phyloP scores from a whole-genome alignment of 2,113 vertebrate species.

The Misgurnus mizolepis region DNA sequence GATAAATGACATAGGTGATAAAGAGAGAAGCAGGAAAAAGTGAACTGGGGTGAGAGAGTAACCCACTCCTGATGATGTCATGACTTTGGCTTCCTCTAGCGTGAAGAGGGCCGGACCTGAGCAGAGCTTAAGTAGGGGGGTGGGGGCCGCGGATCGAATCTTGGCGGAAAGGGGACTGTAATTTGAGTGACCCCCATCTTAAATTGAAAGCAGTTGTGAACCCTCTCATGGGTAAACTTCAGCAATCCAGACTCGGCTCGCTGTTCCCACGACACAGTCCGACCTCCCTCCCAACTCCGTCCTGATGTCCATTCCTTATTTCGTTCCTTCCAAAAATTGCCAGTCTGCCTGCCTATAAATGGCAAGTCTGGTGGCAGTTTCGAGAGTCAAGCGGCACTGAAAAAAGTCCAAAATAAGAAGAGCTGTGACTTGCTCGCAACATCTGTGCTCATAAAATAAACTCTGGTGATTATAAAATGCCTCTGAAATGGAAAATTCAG shows the following conservation, averaged over 20 bases:
- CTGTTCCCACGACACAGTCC: conserved; percentile 65
- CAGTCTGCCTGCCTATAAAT: conserved; percentile 61
- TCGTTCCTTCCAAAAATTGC: conserved; percentile 45
- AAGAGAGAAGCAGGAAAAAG: conserved; percentile 7
- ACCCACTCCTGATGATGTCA: conserved; percentile 58
- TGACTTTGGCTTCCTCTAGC: conserved; percentile 55
- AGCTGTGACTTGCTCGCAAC: not conserved
- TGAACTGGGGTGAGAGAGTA: conserved; percentile 2
- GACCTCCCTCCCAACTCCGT: conserved; percentile 55
- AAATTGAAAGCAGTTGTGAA: conserved; percentile 69
- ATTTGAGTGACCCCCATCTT: conserved; percentile 62
- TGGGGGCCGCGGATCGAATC: conserved; percentile 36
- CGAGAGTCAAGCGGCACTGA: conserved; percentile 37
- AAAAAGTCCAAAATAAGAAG: conserved; percentile 52
- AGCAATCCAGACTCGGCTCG: conserved; percentile 55
- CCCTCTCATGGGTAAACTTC: conserved; percentile 55
- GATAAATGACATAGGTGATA: conserved; percentile 3
- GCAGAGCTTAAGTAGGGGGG: not conserved
- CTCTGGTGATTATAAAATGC: conserved; percentile 54
- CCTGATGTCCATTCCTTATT: conserved; percentile 39
- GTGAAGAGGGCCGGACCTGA: conserved; percentile 42
- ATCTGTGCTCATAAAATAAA: conserved; percentile 51
- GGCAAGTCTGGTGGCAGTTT: conserved; percentile 59
- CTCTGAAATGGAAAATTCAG: conserved; percentile 56
- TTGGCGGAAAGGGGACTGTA: conserved; percentile 59